Evolutionary conservation across 2,797 vertebrate genomes (phyloP), one percentile per base, ranked within the genome.

Genomic region (Acipenser transmontanus): DNA sequence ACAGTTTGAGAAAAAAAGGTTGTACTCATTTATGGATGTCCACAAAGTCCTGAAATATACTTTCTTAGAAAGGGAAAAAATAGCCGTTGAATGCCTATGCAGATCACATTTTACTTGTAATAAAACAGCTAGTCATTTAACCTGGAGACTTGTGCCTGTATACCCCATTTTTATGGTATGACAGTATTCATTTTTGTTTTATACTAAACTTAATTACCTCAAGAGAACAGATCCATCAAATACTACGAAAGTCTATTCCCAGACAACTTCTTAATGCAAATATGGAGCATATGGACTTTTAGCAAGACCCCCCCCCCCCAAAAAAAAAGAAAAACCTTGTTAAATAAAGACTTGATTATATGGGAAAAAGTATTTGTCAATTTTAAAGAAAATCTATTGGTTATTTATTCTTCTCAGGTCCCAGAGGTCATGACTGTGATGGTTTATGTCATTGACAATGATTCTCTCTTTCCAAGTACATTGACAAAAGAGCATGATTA

Each of bases 401-500:
- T 87, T 85, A 86, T 88, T 89, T 90, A 88, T 83, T 85, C 79
- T 79, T 77, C 78, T 79, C 74, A 80, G 84, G 84, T 84, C 87
- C 81, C 67, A 68, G 78, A 89, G 91, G 93, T 92, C 92, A 92
- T 13, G 70, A 87, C 85, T 89, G 85, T 89, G 88, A 91, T 91
- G 88, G 81, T 79, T 88, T 82, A 81, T 88, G 88, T 84, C 87
- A 87, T 75, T 83, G 84, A 85, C 75, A 82, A 89, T 84, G 82
- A 92, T 89, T 87, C 76, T 77, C 84, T 88, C 78, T 82, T 87
- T 86, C 87, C 86, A 85, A 84, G 90, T 87, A 81, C 87, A 93
- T 86, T 71, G 90, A 91, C 88, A 82, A 88, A 88, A 85, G 84
- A 81, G 88, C 87, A 89, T 91, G 90, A 91, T 93, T 89, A 87